Conservation (phyloP, 2,797 vertebrate species). For the Crocidura indochinensis region DNA sequence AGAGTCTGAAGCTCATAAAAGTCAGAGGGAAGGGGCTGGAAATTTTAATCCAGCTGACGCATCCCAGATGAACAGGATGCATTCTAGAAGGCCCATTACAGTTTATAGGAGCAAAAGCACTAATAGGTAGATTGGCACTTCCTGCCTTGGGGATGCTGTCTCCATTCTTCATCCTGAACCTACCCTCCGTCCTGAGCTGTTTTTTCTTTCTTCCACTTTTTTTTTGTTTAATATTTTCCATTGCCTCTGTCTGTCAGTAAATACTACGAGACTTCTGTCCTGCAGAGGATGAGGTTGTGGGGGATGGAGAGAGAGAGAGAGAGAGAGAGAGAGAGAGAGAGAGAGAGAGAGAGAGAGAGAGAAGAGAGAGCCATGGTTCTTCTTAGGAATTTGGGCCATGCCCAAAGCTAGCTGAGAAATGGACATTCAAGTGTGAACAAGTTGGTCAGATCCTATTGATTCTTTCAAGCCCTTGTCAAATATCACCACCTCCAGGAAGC, state of each 20-base stretch:
- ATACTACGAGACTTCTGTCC: not conserved
- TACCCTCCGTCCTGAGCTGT: not conserved
- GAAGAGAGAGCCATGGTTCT: not conserved
- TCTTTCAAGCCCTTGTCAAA: slow-evolving; percentile 38
- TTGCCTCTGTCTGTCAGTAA: slow-evolving; percentile 1
- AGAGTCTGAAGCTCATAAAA: slow-evolving; percentile 51
- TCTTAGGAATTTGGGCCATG: not conserved
- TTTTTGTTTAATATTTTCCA: not conserved
- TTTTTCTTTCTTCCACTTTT: slow-evolving; percentile 38
- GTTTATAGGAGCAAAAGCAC: not conserved
- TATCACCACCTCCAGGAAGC: slow-evolving; percentile 31
- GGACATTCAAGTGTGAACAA: not conserved
- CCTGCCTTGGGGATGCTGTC: slow-evolving; percentile 32
- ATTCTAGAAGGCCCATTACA: slow-evolving; percentile 11
- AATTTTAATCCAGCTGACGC: slow-evolving; percentile 67
- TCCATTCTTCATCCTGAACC: not conserved
- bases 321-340: not conserved
- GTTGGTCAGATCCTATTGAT: not conserved
- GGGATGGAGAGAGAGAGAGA: not conserved
- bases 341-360: no score
- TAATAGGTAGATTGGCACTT: slow-evolving; percentile 44
- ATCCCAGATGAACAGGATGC: slow-evolving; percentile 60
- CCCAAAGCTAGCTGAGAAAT: slow-evolving; percentile 29
- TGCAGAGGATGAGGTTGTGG: not conserved
- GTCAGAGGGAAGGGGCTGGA: slow-evolving; percentile 53